Percentiles rank a stretch among this genome's conserved stretches.
These are phyloP conservation scores for Drosophila bocqueti DNA, from an alignment of 1,140 invertebrate species.

Conservation along the genomic window DNA sequence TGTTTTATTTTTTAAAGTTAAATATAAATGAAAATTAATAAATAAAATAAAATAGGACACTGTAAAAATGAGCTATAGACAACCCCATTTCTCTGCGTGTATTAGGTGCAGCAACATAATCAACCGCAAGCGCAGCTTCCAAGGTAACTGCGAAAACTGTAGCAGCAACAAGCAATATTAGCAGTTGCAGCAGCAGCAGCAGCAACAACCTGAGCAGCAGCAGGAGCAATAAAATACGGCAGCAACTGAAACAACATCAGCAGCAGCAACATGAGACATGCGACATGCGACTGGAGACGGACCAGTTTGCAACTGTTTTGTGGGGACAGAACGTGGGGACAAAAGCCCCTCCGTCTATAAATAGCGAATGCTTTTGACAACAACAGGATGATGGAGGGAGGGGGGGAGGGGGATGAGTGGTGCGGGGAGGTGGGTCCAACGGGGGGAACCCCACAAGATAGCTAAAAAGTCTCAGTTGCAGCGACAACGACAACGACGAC, in stretches of 20 bases:
- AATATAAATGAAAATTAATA: too few relatives aligned
- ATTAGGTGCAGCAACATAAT: constrained; percentile 11
- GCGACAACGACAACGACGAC: constrained; percentile 51
- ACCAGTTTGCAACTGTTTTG: constrained; percentile 47
- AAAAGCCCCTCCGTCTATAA: constrained; percentile 62
- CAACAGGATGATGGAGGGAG: not conserved
- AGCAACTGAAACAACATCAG: constrained; percentile 15
- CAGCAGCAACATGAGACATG: constrained; percentile 27
- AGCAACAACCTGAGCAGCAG: constrained; percentile 1
- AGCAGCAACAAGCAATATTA: constrained; percentile 18
- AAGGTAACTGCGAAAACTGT: constrained; percentile 24
- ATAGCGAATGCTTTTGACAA: constrained; percentile 57
- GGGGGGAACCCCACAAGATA: constrained; percentile 4
- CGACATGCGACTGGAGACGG: constrained; percentile 16
- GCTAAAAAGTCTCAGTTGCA: constrained; percentile 68
- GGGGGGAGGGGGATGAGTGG: too few relatives aligned
- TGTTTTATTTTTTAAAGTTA: not conserved
- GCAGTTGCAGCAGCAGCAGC: constrained; percentile 4
- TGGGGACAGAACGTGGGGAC: constrained; percentile 62
- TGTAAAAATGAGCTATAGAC: too few relatives aligned
- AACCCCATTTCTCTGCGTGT: not conserved
- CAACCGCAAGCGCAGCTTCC: constrained; percentile 30
- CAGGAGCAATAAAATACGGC: constrained; percentile 12
- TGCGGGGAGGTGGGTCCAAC: not conserved
- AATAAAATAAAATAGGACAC: not conserved